phyloP scores from a whole-genome alignment of 1,140 invertebrate species.

The Drosophila mayri region DNA sequence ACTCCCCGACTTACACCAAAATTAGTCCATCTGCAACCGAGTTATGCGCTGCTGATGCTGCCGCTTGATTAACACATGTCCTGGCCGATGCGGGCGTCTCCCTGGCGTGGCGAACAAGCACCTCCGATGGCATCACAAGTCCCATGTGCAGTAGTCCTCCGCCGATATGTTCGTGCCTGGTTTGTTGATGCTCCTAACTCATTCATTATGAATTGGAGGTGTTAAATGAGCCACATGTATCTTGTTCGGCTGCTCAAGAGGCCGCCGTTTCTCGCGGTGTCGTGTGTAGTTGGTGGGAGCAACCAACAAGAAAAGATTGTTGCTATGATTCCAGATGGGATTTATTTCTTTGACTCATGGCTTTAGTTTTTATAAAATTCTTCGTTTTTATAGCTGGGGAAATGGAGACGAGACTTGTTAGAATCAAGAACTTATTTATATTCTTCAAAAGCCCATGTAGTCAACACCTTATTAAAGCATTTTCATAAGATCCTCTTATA shows the following conservation, averaged over 20 bases:
- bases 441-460: too few relatives aligned
- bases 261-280: neutral
- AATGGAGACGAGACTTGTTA: neutral
- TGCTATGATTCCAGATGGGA: conserved; percentile 1
- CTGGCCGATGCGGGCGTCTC: conserved; percentile 73
- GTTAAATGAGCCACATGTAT: conserved; percentile 68
- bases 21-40: conserved; percentile 63
- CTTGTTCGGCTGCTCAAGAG: conserved; percentile 22
- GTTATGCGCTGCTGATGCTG: conserved; percentile 69
- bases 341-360: neutral
- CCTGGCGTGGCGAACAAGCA: conserved; percentile 52
- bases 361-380: neutral
- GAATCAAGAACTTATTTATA: too few relatives aligned
- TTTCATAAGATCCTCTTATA: too few relatives aligned
- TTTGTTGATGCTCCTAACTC: conserved; percentile 83
- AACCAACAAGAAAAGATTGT: neutral
- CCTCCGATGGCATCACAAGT: conserved; percentile 20
- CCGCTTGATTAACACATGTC: conserved; percentile 82
- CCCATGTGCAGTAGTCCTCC: conserved; percentile 41
- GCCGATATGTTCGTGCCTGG: conserved; percentile 67
- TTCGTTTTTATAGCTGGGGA: neutral
- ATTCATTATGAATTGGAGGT: conserved; percentile 83
- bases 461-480: too few relatives aligned
- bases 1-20: conserved; percentile 17
- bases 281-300: neutral